These are phyloP conservation scores for Sebastes steindachneri DNA, from an alignment of 2,797 vertebrate species.

Conservation along the genomic window DNA sequence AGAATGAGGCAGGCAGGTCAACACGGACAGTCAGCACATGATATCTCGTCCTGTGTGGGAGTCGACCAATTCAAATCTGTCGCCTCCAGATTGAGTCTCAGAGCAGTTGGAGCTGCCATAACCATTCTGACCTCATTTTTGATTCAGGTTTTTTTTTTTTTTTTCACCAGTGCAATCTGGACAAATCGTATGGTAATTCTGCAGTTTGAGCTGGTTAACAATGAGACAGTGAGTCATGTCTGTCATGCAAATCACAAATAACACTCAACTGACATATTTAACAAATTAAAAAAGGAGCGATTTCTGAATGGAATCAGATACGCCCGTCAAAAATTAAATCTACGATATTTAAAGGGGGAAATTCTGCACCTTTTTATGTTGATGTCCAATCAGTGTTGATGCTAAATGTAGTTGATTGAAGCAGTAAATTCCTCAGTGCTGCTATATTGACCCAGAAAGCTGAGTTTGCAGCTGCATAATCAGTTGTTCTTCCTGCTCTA, in stretches of 20 bases:
- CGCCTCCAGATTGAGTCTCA: background rate
- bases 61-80: conserved; percentile 5
- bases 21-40: background rate
- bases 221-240: background rate
- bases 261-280: background rate
- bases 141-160: background rate
- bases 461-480: background rate
- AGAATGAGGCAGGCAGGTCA: background rate
- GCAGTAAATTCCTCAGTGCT: background rate
- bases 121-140: background rate
- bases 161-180: background rate
- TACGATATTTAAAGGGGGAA: background rate
- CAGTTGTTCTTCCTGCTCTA: background rate
- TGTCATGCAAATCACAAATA: background rate
- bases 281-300: background rate
- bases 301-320: background rate
- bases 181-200: background rate
- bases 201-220: background rate
- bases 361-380: background rate
- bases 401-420: background rate
- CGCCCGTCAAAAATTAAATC: background rate
- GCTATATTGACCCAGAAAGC: background rate
- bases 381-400: background rate
- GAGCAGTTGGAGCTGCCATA: background rate
- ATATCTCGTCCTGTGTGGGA: background rate